Evolutionary conservation across 2,797 vertebrate genomes (phyloP), one percentile per base, ranked within the genome.

Genomic region (Myotis planiceps): DNA sequence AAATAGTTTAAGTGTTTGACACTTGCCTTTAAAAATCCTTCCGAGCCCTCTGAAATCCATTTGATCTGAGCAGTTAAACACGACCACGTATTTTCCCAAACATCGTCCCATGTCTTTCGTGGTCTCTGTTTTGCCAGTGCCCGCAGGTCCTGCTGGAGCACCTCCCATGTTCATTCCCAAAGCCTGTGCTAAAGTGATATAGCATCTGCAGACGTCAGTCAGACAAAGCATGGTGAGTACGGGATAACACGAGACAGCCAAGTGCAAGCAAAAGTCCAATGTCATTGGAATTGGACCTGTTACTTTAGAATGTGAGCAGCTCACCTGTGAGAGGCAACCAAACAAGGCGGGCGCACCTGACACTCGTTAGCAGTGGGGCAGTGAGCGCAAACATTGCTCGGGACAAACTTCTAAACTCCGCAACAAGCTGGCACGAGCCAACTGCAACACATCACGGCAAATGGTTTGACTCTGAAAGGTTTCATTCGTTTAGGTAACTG

Each of bases 51-150:
- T 98, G 98, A 99, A 99, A 98, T 99, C 99, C 99, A 99, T 99
- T 93, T 99, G 99, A 96, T 99, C 99, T 2, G 99, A 99, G 95
- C 99, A 99, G 97, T 99, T 99, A 96, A 99, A 99, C n/a, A 99
- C 99, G 6, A 99, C 99, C 16, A 99, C 99, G 0, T 99, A 99
- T 97, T 99, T 99, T 92, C 99, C 99, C 68, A 99, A 97, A 86
- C 99, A 99, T 37, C 99, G 99, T 95, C 99, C 99, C 99, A 99
- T 99, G 95, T 99, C 99, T 98, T 99, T 99, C 0, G 99, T 99
- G 1, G 99, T 99, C 98, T 99, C 99, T 16, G 99, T 99, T 98
- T 99, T 99, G 88, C 98, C 99, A 15, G 98, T 99, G 87, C 98
- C 98, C 0, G 98, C 99, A 97, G 99, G 99, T 81, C 99, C 99